Conservation (phyloP, 2,113 vertebrate species). For the Ellobius talpinus region DNA sequence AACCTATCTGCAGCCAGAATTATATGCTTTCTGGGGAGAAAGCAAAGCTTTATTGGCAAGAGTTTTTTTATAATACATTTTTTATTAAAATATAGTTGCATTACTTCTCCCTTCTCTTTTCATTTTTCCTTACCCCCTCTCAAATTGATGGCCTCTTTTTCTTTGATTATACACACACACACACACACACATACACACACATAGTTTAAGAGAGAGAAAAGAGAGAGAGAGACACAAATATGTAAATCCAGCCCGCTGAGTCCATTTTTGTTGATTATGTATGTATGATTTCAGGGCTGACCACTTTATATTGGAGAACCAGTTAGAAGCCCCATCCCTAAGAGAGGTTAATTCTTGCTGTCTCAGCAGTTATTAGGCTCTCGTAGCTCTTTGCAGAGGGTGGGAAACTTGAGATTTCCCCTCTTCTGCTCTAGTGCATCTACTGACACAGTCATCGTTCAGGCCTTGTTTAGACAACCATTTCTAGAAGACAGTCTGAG, state of each 20-base stretch:
- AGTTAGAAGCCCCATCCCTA: neutral
- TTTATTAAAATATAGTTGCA: neutral
- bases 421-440: neutral
- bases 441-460: neutral
- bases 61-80: neutral
- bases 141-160: neutral
- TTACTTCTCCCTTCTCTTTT: neutral
- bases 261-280: neutral
- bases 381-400: neutral
- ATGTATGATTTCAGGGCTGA: neutral
- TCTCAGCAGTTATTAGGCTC: neutral
- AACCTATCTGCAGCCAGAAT: slow-evolving; percentile 39
- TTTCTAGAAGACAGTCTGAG: neutral
- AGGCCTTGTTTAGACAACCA: neutral
- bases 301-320: neutral
- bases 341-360: neutral
- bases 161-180: neutral
- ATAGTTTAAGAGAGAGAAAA: neutral
- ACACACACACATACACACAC: neutral
- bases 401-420: neutral
- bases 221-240: neutral
- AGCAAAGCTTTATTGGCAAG: slow-evolving; percentile 55
- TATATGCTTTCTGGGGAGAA: neutral
- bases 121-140: neutral
- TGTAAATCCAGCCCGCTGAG: neutral